Evolutionary conservation across 2,797 vertebrate genomes (phyloP).

Genomic region (Lutjanus argentimaculatus): DNA sequence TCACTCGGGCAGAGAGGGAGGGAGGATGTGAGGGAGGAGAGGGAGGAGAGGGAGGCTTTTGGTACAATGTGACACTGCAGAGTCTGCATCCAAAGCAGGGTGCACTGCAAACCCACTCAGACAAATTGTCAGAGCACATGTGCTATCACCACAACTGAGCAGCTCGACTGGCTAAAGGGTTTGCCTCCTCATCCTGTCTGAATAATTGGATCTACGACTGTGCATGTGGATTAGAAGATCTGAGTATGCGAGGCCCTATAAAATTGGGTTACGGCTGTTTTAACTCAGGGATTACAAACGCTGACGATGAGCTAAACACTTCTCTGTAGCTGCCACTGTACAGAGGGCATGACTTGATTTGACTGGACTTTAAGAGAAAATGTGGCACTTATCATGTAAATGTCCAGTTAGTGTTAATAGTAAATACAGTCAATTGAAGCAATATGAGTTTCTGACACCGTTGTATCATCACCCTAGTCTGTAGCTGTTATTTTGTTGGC

Average conservation of each 20-base stretch:
- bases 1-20: constrained; percentile 79
- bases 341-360: background rate
- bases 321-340: background rate
- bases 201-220: constrained; percentile 50
- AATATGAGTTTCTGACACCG: too few species aligned
- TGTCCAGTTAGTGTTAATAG: too few species aligned
- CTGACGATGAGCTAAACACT: constrained; percentile 41
- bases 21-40: constrained; percentile 31
- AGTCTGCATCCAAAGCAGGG: constrained; percentile 50
- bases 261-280: constrained; percentile 49
- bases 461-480: too few species aligned
- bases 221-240: constrained; percentile 48
- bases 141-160: constrained; percentile 25
- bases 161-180: constrained; percentile 14
- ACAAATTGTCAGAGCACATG: constrained; percentile 12
- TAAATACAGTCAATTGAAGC: too few species aligned
- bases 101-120: constrained; percentile 33
- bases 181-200: constrained; percentile 31
- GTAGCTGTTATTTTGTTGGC: too few species aligned
- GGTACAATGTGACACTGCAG: constrained; percentile 66
- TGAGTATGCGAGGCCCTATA: constrained; percentile 25
- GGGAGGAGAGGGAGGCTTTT: constrained; percentile 51
- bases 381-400: too few species aligned
- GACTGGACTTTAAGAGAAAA: too few species aligned
- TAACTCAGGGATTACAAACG: constrained; percentile 33